Base-by-base conservation (phyloP, 1,140 invertebrate species). In the Brachionus asplanchnoidis region DNA sequence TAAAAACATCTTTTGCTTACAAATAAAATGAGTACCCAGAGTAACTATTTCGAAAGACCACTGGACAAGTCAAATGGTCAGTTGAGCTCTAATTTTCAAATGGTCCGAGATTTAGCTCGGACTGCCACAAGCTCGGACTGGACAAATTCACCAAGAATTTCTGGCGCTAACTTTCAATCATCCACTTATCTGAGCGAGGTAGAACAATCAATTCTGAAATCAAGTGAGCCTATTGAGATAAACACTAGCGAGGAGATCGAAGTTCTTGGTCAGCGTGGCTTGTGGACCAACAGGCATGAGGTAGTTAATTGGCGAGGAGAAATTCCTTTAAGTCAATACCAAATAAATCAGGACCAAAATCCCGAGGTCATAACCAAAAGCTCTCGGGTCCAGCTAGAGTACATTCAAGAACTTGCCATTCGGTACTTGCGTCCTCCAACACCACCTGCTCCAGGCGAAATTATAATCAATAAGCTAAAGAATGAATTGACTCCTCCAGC, bases 391-490 rank as follows among this genome's bases (percentile, higher is more conserved):
- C 46, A 28, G 8, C 17, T 85, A n/a, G 40, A 53, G n/a, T 85
- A 85, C 26, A 78, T 36, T 28, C 84, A 85, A 65, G 84, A 85
- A 46, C 4, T 85, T 5, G 84, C 84, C 12, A 65, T 85, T 60
- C 32, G 84, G 20, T 85, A 85, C 23, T 50, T 85, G 17, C 26
- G 65, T 32, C 84, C 84, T 40, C 46, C 70, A 32, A 85, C 84
- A 3, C 84, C 84, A 40, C 84, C 84, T 17, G 65, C 84, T 7
- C 84, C 84, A 78, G 84, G 84, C n/a, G 46, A 42, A 28, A 77
- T 85, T 11, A 79, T 85, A 42, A 78, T 85, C 2, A 77, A 32
- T 11, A 14, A 85, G 65, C 8, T 65, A 26, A 42, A 28, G 6
- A 44, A 70, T 12, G 26, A 23, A 42, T 23, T 40, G 8, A 44